A percentile compares a stretch with the other conserved stretches of the same genome.
phyloP scores from a whole-genome alignment of 2,888 invertebrate species.

The Eucriotettix oculatus region DNA sequence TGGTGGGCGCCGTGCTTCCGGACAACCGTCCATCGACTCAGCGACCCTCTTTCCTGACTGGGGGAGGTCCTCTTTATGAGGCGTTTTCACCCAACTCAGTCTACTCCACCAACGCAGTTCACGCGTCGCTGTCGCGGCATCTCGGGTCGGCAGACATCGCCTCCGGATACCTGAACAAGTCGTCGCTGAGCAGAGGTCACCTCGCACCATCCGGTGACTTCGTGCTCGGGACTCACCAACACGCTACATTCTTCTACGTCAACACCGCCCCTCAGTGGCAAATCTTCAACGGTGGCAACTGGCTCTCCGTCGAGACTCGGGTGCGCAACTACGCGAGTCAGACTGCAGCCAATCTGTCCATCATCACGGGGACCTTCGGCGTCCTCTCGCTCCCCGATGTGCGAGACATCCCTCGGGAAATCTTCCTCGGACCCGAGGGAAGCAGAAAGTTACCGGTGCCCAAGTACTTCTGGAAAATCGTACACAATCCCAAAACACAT shows the following conservation, averaged over 20 bases:
- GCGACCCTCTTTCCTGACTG: too few species aligned
- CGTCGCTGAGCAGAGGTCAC: constrained; percentile 31
- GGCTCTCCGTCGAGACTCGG: constrained; percentile 32
- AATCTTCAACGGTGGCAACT: constrained; percentile 39
- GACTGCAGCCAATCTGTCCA: constrained; percentile 19
- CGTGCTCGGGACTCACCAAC: constrained; percentile 39
- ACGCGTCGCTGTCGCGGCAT: too few species aligned
- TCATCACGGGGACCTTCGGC: constrained; percentile 40
- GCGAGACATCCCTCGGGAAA: constrained; percentile 14
- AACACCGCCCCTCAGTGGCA: constrained; percentile 55
- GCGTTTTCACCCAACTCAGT: too few species aligned
- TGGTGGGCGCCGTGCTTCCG: too few species aligned
- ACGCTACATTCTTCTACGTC: constrained; percentile 42
- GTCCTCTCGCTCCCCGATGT: constrained; percentile 32
- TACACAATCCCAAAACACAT: background rate
- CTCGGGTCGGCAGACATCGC: too few species aligned
- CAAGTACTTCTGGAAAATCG: background rate
- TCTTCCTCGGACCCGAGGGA: constrained; percentile 17
- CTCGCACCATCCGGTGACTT: constrained; percentile 43
- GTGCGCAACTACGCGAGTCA: constrained; percentile 28
- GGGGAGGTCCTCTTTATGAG: too few species aligned
- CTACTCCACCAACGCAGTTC: too few species aligned
- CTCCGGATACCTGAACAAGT: too few species aligned
- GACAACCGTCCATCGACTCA: too few species aligned
- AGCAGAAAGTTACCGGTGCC: background rate